Percentiles rank a stretch among this genome's conserved stretches.
Evolutionary conservation across 2,888 invertebrate species (phyloP).

Genomic region (Orthosia gracilis): DNA sequence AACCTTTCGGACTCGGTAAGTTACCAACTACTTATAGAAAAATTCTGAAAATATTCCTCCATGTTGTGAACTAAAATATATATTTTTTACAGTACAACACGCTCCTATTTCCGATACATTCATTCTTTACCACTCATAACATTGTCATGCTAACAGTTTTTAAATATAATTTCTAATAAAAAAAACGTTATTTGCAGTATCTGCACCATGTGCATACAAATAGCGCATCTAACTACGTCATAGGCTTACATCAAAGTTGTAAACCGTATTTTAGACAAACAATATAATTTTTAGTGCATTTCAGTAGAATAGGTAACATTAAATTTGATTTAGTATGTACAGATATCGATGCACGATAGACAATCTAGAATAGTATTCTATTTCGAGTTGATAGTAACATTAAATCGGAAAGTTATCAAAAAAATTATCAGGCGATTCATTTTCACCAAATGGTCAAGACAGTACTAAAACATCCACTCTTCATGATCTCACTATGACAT

Average conservation of each 20-base stretch:
- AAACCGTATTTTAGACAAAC: slow-evolving; percentile 63
- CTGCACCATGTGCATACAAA: slow-evolving; percentile 73
- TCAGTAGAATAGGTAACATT: slow-evolving; percentile 76
- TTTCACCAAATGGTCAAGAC: slow-evolving; percentile 72
- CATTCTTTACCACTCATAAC: slow-evolving; percentile 71
- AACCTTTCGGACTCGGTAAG: slow-evolving; percentile 96
- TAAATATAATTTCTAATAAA: slow-evolving; percentile 56
- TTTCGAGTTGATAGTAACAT: slow-evolving; percentile 63
- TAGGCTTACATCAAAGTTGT: slow-evolving; percentile 61
- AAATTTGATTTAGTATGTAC: slow-evolving; percentile 71
- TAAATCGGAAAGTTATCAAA: slow-evolving; percentile 53
- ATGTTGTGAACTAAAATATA: slow-evolving; percentile 64
- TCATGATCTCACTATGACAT: slow-evolving; percentile 83
- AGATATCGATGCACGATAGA: slow-evolving; percentile 80
- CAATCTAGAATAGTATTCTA: slow-evolving; percentile 70
- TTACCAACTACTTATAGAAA: slow-evolving; percentile 53
- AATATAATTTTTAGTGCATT: slow-evolving; percentile 78
- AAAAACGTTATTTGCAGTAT: slow-evolving; percentile 58
- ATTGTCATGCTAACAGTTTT: slow-evolving; percentile 75
- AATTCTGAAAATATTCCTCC: slow-evolving; percentile 23
- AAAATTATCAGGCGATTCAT: slow-evolving; percentile 71
- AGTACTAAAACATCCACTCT: slow-evolving; percentile 76
- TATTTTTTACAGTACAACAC: slow-evolving; percentile 73
- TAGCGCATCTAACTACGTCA: slow-evolving; percentile 65
- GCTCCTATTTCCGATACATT: slow-evolving; percentile 78